Percentiles rank a stretch among this genome's conserved stretches.
Evolutionary conservation across 2,797 vertebrate species (phyloP).

Genomic region (Pogoniulus pusillus): DNA sequence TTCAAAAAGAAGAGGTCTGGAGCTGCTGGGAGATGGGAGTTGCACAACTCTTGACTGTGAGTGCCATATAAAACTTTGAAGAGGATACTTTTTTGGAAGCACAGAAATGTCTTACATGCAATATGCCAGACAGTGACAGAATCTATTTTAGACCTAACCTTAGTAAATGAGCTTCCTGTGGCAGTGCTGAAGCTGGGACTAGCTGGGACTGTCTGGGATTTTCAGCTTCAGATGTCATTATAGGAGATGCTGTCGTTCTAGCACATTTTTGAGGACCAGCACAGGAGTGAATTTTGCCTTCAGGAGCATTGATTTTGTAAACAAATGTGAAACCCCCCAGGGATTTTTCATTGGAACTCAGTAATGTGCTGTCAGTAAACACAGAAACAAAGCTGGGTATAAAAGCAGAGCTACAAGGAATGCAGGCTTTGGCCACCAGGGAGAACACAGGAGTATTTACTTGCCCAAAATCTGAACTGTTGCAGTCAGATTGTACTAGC

Average conservation of each 20-base stretch:
- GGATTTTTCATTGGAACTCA: slow-evolving; percentile 5
- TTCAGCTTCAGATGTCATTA: slow-evolving; percentile 23
- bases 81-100: neutral
- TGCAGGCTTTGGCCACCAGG: neutral
- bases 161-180: slow-evolving; percentile 7
- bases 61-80: neutral
- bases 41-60: neutral
- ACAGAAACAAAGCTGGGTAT: neutral
- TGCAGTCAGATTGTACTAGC: neutral
- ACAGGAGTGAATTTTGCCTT: slow-evolving; percentile 5
- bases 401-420: neutral
- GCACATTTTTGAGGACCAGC: neutral
- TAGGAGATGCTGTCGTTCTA: neutral
- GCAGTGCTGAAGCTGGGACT: neutral
- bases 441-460: neutral
- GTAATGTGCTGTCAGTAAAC: neutral
- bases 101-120: neutral
- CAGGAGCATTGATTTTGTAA: neutral
- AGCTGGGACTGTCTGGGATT: neutral
- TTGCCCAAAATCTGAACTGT: neutral
- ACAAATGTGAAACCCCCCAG: slow-evolving; percentile 8
- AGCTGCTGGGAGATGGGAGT: neutral
- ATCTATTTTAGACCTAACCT: neutral
- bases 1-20: neutral
- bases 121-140: neutral